phyloP scores from a whole-genome alignment of 1,140 invertebrate genomes.

The Aphaenogaster ashmeadi region DNA sequence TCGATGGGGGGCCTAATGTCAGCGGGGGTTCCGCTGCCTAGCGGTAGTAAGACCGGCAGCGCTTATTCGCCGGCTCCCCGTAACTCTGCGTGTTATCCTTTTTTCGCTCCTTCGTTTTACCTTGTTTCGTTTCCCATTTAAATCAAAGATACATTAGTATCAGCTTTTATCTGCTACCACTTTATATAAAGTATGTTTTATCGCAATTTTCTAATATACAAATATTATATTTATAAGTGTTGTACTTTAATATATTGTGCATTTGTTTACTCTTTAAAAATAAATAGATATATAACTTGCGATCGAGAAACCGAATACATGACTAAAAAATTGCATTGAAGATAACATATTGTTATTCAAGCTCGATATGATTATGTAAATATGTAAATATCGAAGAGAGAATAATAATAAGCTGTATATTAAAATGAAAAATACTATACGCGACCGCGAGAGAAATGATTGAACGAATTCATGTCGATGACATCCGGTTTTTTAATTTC shows the following conservation, averaged over 20 bases:
- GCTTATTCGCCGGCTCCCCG: conserved; percentile 74
- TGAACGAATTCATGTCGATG: conserved; percentile 64
- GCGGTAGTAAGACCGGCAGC: conserved; percentile 74
- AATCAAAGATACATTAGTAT: conserved; percentile 13
- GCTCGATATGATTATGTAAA: conserved; percentile 18
- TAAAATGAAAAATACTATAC: conserved; percentile 9
- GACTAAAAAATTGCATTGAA: conserved; percentile 1
- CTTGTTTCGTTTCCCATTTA: conserved; percentile 58
- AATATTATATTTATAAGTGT: neutral
- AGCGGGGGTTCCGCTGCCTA: conserved; percentile 79
- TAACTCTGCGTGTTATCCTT: conserved; percentile 65
- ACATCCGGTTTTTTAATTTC: conserved; percentile 58
- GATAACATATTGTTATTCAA: neutral
- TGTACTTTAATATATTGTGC: neutral
- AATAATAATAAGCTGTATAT: conserved; percentile 11
- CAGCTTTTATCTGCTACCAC: neutral
- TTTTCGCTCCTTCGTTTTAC: conserved; percentile 53
- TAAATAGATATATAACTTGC: neutral
- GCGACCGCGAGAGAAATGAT: conserved; percentile 56
- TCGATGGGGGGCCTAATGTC: conserved; percentile 81
- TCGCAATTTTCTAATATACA: neutral
- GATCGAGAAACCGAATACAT: neutral
- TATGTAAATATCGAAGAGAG: conserved; percentile 35
- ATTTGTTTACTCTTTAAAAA: neutral
- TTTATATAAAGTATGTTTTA: neutral